Conservation (phyloP, 1,140 invertebrate species). For the Heliconius hermathena region DNA sequence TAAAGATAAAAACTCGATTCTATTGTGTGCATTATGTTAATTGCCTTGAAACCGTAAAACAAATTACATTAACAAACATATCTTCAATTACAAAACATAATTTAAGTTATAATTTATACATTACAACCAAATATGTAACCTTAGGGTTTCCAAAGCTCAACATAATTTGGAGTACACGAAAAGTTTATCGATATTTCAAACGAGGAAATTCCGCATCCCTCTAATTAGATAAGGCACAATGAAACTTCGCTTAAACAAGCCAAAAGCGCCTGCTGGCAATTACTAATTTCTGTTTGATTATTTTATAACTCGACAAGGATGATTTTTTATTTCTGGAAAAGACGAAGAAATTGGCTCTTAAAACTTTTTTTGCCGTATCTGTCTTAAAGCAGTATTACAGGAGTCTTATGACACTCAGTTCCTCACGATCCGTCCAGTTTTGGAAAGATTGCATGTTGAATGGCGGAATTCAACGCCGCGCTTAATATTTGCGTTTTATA, state of each 20-base stretch:
- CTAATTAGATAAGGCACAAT: conserved; percentile 79
- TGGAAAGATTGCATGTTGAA: too few species aligned
- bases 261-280: conserved; percentile 68
- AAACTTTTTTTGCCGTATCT: too few species aligned
- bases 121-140: not conserved
- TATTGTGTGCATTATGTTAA: not conserved
- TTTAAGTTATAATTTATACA: too few species aligned
- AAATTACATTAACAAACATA: not conserved
- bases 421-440: too few species aligned
- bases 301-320: conserved; percentile 56
- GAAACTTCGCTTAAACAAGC: conserved; percentile 78
- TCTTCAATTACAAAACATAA: not conserved
- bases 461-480: too few species aligned
- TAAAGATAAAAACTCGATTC: not conserved
- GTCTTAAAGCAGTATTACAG: too few species aligned
- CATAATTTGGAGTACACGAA: conserved; percentile 15
- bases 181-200: conserved; percentile 51
- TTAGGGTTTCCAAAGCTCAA: not conserved
- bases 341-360: too few species aligned
- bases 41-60: not conserved
- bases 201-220: conserved; percentile 57
- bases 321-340: conserved; percentile 28
- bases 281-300: conserved; percentile 71
- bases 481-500: too few species aligned
- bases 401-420: too few species aligned